Conservation (phyloP, 2,113 vertebrate genomes). For the Ibidorhyncha struthersii region DNA sequence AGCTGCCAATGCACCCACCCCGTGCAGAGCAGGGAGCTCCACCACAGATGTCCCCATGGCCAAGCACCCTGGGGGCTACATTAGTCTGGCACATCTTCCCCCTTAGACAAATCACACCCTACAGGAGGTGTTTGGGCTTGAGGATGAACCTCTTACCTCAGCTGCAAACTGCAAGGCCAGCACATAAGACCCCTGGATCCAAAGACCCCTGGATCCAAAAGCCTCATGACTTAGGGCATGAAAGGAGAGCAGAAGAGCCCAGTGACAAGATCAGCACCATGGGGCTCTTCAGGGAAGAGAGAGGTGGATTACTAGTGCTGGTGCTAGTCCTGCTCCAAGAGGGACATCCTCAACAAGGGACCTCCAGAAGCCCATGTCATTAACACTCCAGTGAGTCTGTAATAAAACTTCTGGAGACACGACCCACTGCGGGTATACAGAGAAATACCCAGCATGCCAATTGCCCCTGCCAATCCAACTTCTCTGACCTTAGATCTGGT, state of each 20-base stretch:
- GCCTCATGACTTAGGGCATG: background rate
- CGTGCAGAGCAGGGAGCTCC: background rate
- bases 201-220: background rate
- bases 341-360: background rate
- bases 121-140: conserved; percentile 50
- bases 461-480: background rate
- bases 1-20: background rate
- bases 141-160: background rate
- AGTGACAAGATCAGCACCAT: accelerated
- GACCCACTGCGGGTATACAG: background rate
- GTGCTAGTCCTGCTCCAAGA: background rate
- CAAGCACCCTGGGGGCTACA: background rate
- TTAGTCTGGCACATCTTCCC: background rate
- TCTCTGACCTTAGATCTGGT: background rate
- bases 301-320: background rate
- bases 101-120: conserved; percentile 64
- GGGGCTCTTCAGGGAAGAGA: background rate
- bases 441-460: background rate
- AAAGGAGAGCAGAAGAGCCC: background rate
- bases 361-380: background rate
- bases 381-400: background rate
- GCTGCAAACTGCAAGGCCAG: background rate
- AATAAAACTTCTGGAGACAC: background rate
- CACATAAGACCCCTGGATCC: background rate
- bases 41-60: background rate